Base-by-base conservation (phyloP, 2,113 vertebrate species). In the Suncus etruscus region DNA sequence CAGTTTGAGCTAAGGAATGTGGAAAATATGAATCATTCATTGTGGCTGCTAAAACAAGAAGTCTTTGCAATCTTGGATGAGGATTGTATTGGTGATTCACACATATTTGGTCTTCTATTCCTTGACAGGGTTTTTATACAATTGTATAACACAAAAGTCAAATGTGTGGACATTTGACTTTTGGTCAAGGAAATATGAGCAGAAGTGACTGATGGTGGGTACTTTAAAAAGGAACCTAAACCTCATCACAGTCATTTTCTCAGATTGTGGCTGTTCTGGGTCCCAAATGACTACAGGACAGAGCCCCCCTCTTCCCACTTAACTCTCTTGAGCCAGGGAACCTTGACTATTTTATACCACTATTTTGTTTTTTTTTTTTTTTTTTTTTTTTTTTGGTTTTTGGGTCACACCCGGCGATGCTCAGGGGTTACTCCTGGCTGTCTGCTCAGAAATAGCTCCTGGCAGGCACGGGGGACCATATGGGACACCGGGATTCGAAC, bases 101-200 rank as follows among this genome's bases (percentile, higher is more conserved):
- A n/a, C 1, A 27, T 16, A 66, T 61, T 50, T 51, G 81, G 61
- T 69, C 16, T 22, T 91, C 74, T 75, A 29, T 82, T n/a, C 18
- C 1, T 78, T 68, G 7, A 45, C 31, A 74, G 8, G 18, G 12
- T 76, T 77, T 65, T 39, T 48, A 20, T 66, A 87, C 39, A 50
- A 24, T 24, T 78, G 47, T n/a, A 50, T 63, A 68, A 61, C 2
- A 11, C 27, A n/a, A n/a, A n/a, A n/a, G n/a, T n/a, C n/a, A n/a
- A n/a, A n/a, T n/a, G 4, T 69, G 27, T 80, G 77, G 20, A 12
- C 50, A 91, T 11, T 63, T 79, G 50, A 75, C 29, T 70, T 70
- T 80, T 88, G 68, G 61, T 54, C 20, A 86, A 80, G 73, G 90
- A 80, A 93, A 63, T 83, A 3, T 88, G 76, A 89, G 54, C 14